These are phyloP conservation scores for Rhopalosiphum maidis DNA, from an alignment of 1,140 invertebrate species.

Conservation along the genomic window DNA sequence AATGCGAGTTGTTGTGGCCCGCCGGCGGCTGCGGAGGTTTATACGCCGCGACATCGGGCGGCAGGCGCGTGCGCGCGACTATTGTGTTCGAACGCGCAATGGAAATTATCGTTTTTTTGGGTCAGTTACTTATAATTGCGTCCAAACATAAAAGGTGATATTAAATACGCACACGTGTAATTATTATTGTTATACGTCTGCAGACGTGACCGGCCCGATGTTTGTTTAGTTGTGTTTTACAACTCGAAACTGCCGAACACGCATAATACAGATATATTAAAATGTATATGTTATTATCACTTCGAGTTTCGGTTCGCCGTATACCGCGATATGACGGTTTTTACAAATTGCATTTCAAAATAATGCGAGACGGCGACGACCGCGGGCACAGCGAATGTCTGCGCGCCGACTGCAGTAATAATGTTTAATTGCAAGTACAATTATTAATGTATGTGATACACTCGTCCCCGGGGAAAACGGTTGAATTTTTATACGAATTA, in stretches of 20 bases:
- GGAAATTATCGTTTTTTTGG: slow-evolving; percentile 34
- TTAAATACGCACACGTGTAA: neutral
- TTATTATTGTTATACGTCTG: neutral
- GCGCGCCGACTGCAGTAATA: neutral
- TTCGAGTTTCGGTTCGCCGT: neutral
- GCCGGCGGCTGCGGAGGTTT: too few relatives aligned
- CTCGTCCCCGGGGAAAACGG: neutral
- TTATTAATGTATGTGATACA: neutral
- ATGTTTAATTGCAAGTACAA: neutral
- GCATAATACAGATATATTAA: neutral
- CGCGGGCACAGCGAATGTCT: neutral
- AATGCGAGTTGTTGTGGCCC: neutral
- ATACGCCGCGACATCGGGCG: neutral
- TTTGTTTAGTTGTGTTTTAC: neutral
- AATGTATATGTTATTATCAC: neutral
- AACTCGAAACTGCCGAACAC: neutral
- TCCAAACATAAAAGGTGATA: neutral
- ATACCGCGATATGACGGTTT: neutral
- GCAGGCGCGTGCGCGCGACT: neutral
- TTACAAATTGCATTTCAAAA: neutral
- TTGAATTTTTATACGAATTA: neutral
- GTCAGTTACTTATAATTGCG: slow-evolving; percentile 37
- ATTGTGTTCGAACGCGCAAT: slow-evolving; percentile 26
- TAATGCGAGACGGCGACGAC: neutral
- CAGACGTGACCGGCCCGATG: neutral